Evolutionary conservation across 2,113 vertebrate genomes (phyloP).

Genomic region (Python bivittatus): DNA sequence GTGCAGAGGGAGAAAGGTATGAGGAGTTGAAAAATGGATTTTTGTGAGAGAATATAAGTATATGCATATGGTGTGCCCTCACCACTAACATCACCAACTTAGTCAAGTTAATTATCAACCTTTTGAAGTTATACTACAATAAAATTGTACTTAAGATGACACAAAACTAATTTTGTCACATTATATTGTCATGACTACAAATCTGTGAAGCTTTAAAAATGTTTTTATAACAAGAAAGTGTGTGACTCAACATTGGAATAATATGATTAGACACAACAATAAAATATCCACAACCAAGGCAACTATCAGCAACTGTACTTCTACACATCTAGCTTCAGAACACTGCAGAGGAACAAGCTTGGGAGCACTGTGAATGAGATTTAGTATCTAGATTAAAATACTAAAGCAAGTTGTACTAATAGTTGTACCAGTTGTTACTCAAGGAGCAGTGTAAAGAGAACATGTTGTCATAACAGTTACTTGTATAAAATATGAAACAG

Average conservation of each 20-base stretch:
- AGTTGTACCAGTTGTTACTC: not conserved
- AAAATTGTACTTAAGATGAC: not conserved
- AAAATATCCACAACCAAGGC: not conserved
- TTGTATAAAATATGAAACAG: not conserved
- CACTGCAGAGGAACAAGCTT: not conserved
- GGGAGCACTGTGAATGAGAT: not conserved
- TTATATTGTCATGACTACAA: too few relatives aligned
- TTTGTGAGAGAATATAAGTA: too few relatives aligned
- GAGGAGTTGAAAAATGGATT: too few relatives aligned
- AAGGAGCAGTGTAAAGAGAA: not conserved
- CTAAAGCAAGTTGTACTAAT: not conserved
- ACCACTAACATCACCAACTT: too few relatives aligned
- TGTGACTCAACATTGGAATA: not conserved
- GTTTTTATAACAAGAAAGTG: too few relatives aligned
- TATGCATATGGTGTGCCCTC: too few relatives aligned
- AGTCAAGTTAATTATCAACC: not conserved
- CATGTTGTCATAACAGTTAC: not conserved
- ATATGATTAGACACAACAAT: not conserved
- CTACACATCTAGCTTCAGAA: not conserved
- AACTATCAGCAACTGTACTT: not conserved
- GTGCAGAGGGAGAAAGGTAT: too few relatives aligned
- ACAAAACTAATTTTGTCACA: not conserved
- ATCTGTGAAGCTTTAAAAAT: too few relatives aligned
- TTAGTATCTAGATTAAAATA: not conserved
- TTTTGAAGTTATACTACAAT: not conserved